phyloP scores from a whole-genome alignment of 2,888 invertebrate species.

The Emesis furor region DNA sequence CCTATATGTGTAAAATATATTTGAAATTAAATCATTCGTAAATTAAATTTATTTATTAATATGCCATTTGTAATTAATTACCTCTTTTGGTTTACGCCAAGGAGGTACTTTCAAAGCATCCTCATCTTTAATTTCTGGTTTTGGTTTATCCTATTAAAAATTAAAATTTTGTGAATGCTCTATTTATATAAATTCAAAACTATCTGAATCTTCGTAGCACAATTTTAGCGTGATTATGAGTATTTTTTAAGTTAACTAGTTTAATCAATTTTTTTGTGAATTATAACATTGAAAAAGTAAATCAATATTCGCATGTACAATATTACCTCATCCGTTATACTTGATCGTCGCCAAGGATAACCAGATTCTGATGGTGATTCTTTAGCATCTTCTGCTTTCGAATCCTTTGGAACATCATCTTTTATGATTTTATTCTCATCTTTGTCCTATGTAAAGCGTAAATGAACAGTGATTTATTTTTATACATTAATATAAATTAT shows the following conservation, averaged over 20 bases:
- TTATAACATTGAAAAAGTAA: neutral
- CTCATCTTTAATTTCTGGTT: conserved; percentile 10
- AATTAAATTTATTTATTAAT: neutral
- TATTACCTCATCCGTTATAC: conserved; percentile 77
- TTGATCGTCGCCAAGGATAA: conserved; percentile 78
- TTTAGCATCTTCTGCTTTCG: neutral
- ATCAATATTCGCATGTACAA: conserved; percentile 12
- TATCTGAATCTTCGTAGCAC: neutral
- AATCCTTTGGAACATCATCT: neutral
- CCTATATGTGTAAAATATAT: conserved; percentile 74
- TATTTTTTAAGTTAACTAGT: neutral
- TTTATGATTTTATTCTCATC: neutral
- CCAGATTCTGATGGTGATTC: conserved; percentile 70
- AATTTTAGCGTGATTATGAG: neutral
- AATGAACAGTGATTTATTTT: neutral
- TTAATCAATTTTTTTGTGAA: neutral
- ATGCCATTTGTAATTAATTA: conserved; percentile 61
- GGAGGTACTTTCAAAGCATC: neutral
- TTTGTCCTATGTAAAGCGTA: neutral
- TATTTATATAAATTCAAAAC: neutral
- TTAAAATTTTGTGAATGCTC: neutral
- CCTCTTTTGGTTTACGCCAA: conserved; percentile 79
- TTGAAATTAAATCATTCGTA: neutral
- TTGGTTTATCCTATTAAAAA: conserved; percentile 12
- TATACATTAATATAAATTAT: neutral